Evolutionary conservation across 2,113 vertebrate genomes (phyloP).

Genomic region (Serilophus lunatus): DNA sequence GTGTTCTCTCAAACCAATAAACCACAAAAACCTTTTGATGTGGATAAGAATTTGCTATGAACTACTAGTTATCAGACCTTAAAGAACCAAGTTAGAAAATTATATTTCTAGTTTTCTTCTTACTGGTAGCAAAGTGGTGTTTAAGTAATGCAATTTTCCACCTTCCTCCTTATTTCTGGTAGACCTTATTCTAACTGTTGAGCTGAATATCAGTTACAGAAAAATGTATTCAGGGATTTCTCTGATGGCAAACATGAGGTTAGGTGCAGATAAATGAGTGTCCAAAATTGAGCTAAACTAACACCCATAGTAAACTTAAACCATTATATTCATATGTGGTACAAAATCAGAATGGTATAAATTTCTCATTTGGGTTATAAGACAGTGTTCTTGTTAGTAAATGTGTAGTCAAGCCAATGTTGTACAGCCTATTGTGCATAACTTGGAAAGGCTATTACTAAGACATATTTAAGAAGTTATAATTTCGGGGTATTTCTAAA

Average conservation of each 20-base stretch:
- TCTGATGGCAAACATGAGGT: background rate
- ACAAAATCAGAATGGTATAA: background rate
- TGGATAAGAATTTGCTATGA: background rate
- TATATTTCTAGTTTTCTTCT: background rate
- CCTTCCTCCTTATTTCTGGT: background rate
- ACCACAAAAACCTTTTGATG: background rate
- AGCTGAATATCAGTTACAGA: background rate
- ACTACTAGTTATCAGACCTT: background rate
- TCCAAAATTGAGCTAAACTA: background rate
- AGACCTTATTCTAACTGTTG: background rate
- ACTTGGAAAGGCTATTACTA: background rate
- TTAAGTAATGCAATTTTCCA: background rate
- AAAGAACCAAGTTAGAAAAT: background rate
- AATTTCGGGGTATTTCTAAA: background rate
- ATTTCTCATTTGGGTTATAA: background rate
- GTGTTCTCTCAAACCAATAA: background rate
- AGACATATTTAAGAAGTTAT: background rate
- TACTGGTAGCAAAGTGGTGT: background rate
- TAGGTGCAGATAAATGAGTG: background rate
- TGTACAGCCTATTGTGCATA: background rate
- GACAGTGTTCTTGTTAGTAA: background rate
- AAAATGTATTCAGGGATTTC: background rate
- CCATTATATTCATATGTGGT: background rate
- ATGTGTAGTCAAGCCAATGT: background rate
- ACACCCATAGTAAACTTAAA: background rate